Percentiles rank a stretch among this genome's conserved stretches.
Conservation (phyloP, 2,797 vertebrate genomes). For the Pantherophis alleghaniensis region DNA sequence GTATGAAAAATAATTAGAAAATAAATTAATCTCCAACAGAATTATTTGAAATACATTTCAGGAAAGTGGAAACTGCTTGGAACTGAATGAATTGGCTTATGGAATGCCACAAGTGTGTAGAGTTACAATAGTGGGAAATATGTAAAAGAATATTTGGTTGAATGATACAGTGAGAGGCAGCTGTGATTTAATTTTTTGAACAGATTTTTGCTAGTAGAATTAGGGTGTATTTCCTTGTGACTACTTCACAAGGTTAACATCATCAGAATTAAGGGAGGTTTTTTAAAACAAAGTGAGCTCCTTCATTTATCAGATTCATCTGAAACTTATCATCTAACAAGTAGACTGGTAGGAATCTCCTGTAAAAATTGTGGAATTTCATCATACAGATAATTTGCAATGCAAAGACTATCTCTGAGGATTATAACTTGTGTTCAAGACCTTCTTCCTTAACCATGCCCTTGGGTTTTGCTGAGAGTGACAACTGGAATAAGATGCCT, state of each 20-base stretch:
- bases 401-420: neutral
- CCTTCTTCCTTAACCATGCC: neutral
- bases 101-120: neutral
- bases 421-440: neutral
- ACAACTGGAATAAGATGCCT: neutral
- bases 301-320: neutral
- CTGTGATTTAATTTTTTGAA: neutral
- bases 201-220: neutral
- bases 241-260: neutral
- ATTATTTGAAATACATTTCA: neutral
- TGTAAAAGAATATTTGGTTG: neutral
- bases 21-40: neutral
- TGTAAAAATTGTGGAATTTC: neutral
- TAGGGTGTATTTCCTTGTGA: neutral
- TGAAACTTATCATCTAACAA: neutral
- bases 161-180: neutral
- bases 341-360: neutral
- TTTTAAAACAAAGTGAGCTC: neutral
- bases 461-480: neutral
- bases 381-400: neutral
- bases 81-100: neutral
- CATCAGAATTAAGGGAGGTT: neutral
- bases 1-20: neutral
- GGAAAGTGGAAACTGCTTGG: neutral
- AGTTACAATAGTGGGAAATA: neutral